Evolutionary conservation across 2,888 invertebrate genomes (phyloP).

Genomic region (Megamerina dolium): DNA sequence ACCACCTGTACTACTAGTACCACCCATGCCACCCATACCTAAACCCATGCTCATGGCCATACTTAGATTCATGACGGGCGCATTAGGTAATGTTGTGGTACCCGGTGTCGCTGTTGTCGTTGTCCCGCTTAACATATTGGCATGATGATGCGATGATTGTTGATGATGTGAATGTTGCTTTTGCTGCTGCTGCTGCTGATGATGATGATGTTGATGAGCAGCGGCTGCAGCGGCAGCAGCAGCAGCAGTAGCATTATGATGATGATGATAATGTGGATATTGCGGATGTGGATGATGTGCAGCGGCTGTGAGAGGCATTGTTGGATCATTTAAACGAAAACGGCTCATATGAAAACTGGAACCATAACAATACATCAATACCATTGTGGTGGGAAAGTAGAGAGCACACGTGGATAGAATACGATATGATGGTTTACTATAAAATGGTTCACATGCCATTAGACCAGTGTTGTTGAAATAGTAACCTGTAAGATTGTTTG

Average conservation of each 20-base stretch:
- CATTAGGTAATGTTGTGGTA: slow-evolving; percentile 30
- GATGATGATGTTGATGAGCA: slow-evolving; percentile 6
- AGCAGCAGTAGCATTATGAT: background rate
- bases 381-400: slow-evolving; percentile 88
- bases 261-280: slow-evolving; percentile 22
- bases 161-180: slow-evolving; percentile 16
- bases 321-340: slow-evolving; percentile 54
- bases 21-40: slow-evolving; percentile 33
- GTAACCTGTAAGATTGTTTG: slow-evolving; percentile 67
- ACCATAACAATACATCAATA: slow-evolving; percentile 86
- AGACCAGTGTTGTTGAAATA: slow-evolving; percentile 82
- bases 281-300: slow-evolving; percentile 42
- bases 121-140: background rate
- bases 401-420: slow-evolving; percentile 81
- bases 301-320: slow-evolving; percentile 49
- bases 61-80: slow-evolving; percentile 44
- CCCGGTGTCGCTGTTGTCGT: slow-evolving; percentile 15
- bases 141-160: background rate
- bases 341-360: slow-evolving; percentile 86
- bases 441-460: slow-evolving; percentile 83
- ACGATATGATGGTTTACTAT: slow-evolving; percentile 64
- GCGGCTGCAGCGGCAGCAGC: slow-evolving; percentile 17
- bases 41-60: slow-evolving; percentile 48
- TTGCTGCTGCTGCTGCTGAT: slow-evolving; percentile 24
- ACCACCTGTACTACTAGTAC: slow-evolving; percentile 16